phyloP scores from a whole-genome alignment of 2,113 vertebrate genomes.

The human region GRCh38 chr11:116525001-116525500 shows the following conservation, averaged over 20 bases:
- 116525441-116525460: not conserved
- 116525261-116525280: not conserved
- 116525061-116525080: not conserved
- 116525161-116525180: not conserved
- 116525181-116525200: not conserved
- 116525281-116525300: not conserved
- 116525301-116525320: not conserved
- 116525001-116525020: not conserved
- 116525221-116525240: not conserved
- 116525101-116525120: not conserved
- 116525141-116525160: not conserved
- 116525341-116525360: not conserved
- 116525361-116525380: not conserved
- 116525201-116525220: not conserved
- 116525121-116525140: not conserved
- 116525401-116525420: not conserved
- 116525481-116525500: constrained; percentile 1
- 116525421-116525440: not conserved
- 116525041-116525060: not conserved
- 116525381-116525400: not conserved
- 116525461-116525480: not conserved
- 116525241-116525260: not conserved
- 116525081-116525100: not conserved
- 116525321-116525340: not conserved
- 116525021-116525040: not conserved